Percentiles rank a stretch among this genome's conserved stretches.
Conservation (phyloP, 2,888 invertebrate species). For the Schizaphis graminum region DNA sequence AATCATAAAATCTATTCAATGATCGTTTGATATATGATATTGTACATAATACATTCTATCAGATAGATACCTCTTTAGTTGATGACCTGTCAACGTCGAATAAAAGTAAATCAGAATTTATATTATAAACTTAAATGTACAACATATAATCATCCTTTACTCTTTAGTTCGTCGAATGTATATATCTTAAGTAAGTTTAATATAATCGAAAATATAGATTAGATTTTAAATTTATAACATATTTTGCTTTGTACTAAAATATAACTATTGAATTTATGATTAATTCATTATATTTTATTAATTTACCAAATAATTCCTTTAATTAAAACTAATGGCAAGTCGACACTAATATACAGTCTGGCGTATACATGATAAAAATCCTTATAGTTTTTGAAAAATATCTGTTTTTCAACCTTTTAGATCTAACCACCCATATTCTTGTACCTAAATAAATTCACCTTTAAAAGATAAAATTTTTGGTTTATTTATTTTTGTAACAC, state of each 20-base stretch:
- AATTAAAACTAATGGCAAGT: not conserved
- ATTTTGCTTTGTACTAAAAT: not conserved
- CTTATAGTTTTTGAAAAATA: not conserved
- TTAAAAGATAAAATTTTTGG: not conserved
- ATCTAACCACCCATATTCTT: not conserved
- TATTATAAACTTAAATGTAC: not conserved
- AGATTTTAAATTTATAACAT: not conserved
- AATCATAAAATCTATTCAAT: conserved; percentile 15
- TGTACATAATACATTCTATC: not conserved
- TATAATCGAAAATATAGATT: not conserved
- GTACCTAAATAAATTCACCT: not conserved
- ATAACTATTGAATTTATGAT: not conserved
- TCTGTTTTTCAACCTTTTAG: not conserved
- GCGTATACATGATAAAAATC: not conserved
- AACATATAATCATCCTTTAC: not conserved
- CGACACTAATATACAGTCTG: not conserved
- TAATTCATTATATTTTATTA: not conserved
- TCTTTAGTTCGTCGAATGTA: not conserved
- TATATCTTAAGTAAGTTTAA: not conserved
- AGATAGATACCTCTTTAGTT: not conserved
- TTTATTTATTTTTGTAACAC: not conserved
- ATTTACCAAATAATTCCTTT: not conserved
- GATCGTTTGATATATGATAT: not conserved
- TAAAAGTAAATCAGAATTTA: not conserved
- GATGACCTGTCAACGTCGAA: not conserved